Percentiles rank a stretch among this genome's conserved stretches.
Evolutionary conservation across 2,797 vertebrate genomes (phyloP).

Genomic region (Myiothlypis coronata): DNA sequence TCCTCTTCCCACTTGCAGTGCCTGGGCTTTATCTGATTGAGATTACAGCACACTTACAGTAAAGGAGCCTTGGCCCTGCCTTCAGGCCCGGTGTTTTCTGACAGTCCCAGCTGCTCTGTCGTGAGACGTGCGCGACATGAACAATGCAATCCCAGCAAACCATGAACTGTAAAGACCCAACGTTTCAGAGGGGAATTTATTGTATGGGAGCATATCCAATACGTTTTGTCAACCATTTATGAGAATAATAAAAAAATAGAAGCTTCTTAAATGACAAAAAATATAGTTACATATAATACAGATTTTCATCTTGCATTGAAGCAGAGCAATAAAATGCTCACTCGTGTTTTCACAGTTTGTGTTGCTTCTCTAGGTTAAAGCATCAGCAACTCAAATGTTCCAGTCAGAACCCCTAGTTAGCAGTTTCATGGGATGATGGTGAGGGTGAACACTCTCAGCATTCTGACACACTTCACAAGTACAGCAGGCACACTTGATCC

Average conservation of each 20-base stretch:
- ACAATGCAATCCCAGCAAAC: constrained; percentile 24
- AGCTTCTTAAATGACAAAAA: constrained; percentile 72
- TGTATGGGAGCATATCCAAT: constrained; percentile 70
- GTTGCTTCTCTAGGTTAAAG: constrained; percentile 62
- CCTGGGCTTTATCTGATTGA: neutral
- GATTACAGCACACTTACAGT: neutral
- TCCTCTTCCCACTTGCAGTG: neutral
- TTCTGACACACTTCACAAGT: constrained; percentile 4
- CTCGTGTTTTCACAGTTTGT: constrained; percentile 56
- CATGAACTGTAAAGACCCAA: constrained; percentile 55
- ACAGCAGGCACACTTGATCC: neutral
- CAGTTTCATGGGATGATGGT: neutral
- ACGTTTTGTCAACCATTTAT: constrained; percentile 66
- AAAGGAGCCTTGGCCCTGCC: neutral
- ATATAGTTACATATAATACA: constrained; percentile 77
- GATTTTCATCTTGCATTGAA: constrained; percentile 64
- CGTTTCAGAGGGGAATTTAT: constrained; percentile 75
- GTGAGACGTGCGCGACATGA: accelerated
- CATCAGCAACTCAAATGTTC: constrained; percentile 51
- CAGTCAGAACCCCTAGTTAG: neutral
- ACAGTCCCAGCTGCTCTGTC: neutral
- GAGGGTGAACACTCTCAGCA: constrained; percentile 12
- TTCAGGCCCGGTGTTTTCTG: neutral
- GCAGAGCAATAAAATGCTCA: constrained; percentile 58
- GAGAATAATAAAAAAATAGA: constrained; percentile 77